Conservation (phyloP, 2,888 invertebrate species). For the Calameuta filiformis region DNA sequence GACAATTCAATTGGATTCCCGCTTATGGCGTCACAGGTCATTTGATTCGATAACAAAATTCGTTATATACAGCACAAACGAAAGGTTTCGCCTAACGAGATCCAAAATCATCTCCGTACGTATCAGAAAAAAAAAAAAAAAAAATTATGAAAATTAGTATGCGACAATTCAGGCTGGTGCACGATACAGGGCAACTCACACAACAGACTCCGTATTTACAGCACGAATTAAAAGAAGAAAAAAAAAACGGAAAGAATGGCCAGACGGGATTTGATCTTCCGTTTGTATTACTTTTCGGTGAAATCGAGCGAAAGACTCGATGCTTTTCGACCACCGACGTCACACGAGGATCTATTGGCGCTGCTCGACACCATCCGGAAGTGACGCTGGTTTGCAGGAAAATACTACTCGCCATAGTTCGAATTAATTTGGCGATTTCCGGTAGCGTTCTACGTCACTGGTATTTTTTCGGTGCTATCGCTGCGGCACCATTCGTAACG, state of each 20-base stretch:
- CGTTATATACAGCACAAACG: neutral
- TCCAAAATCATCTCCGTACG: neutral
- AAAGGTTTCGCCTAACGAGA: neutral
- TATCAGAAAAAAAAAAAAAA: neutral
- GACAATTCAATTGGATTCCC: neutral
- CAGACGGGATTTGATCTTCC: neutral
- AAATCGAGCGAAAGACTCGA: neutral
- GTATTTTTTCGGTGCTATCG: neutral
- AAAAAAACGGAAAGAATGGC: conserved; percentile 6
- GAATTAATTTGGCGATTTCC: neutral
- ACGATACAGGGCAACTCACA: neutral
- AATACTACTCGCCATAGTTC: neutral
- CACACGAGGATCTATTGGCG: neutral
- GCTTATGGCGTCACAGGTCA: neutral
- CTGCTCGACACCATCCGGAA: neutral
- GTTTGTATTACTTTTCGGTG: neutral
- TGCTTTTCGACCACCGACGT: neutral
- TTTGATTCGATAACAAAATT: neutral
- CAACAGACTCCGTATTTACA: conserved; percentile 5
- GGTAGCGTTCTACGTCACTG: neutral
- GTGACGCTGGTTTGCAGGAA: neutral
- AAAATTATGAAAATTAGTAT: neutral
- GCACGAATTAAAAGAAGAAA: neutral
- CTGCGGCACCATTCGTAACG: neutral
- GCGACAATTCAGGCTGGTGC: neutral